Conservation (phyloP, 2,888 invertebrate genomes). For the Mystacides longicornis region DNA sequence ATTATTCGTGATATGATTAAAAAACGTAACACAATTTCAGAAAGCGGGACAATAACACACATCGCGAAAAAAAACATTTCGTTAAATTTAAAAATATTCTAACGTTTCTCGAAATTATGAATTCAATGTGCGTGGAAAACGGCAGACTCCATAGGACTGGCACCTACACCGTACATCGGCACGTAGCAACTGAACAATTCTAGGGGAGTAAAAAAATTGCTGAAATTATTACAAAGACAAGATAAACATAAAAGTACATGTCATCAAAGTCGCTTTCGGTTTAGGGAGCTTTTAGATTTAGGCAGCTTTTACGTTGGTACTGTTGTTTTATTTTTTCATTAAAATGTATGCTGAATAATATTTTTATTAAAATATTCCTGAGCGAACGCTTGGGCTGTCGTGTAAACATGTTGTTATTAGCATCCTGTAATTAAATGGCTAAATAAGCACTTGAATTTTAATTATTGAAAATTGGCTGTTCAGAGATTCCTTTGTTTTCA, state of each 20-base stretch:
- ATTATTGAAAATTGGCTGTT: no score
- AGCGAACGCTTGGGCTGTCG: no score
- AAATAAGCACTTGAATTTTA: not conserved
- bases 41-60: no score
- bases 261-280: not conserved
- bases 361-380: no score
- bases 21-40: no score
- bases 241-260: constrained; percentile 1
- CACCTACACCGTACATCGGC: not conserved
- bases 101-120: constrained; percentile 11
- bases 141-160: not conserved
- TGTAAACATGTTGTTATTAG: not conserved
- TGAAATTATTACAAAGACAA: constrained; percentile 1
- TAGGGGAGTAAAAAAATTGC: not conserved
- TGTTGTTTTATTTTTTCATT: not conserved
- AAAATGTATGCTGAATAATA: not conserved
- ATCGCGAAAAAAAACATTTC: not conserved
- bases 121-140: constrained; percentile 6
- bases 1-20: no score
- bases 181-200: not conserved
- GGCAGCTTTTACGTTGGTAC: no score
- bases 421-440: not conserved
- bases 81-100: constrained; percentile 6
- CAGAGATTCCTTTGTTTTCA: no score
- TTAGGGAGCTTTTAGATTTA: not conserved